phyloP scores from a whole-genome alignment of 2,888 invertebrate genomes.

The Rotaria sp. region DNA sequence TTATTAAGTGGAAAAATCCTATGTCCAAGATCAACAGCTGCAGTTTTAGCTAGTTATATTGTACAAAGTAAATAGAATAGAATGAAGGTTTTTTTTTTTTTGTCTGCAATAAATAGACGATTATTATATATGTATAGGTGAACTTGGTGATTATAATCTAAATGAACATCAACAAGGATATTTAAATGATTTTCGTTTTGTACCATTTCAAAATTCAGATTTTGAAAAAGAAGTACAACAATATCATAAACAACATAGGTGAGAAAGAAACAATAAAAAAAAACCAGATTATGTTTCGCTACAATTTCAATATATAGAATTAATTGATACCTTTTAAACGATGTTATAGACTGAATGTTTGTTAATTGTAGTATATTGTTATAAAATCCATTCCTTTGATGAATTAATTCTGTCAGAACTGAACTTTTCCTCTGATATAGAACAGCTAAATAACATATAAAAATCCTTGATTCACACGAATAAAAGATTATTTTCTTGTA shows the following conservation, averaged over 20 bases:
- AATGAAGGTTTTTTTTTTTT: no score
- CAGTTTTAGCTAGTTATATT: conserved; percentile 86
- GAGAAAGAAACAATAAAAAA: not conserved
- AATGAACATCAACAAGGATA: not conserved
- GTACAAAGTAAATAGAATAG: conserved; percentile 72
- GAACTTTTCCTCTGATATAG: no score
- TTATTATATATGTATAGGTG: not conserved
- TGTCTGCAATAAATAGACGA: no score
- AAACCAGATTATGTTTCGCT: no score
- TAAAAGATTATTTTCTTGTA: not conserved
- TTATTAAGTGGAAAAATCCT: conserved; percentile 77
- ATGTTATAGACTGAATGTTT: no score
- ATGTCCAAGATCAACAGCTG: conserved; percentile 78
- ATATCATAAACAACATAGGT: not conserved
- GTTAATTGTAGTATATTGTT: no score
- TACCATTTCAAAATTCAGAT: conserved; percentile 24
- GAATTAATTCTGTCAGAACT: no score
- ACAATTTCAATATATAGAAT: no score
- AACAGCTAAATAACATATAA: no score
- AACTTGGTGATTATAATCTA: conserved; percentile 5
- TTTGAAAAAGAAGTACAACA: not conserved
- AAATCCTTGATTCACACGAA: no score
- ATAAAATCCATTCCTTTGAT: no score
- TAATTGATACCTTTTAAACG: no score
- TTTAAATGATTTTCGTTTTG: not conserved